A percentile compares a stretch with the other conserved stretches of the same genome.
phyloP scores from a whole-genome alignment of 2,113 vertebrate species.

The Pholis gunnellus region DNA sequence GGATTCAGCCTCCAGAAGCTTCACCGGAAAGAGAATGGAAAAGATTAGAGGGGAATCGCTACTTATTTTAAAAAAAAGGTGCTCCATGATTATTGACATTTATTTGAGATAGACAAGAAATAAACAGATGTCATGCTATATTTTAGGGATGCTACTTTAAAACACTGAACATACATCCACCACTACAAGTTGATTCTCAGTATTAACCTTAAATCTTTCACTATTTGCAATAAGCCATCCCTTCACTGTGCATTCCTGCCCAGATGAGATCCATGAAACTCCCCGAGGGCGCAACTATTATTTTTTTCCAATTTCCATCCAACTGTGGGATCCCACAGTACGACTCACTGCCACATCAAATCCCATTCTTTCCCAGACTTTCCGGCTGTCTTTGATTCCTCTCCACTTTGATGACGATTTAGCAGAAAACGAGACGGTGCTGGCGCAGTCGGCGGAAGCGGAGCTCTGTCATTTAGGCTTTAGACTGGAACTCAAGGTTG shows the following conservation, averaged over 20 bases:
- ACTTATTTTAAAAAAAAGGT: background rate
- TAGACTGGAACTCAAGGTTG: constrained; percentile 53
- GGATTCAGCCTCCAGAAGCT: background rate
- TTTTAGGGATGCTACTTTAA: constrained; percentile 10
- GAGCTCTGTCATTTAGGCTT: constrained; percentile 67
- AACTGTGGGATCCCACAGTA: constrained; percentile 62
- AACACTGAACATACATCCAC: constrained; percentile 6
- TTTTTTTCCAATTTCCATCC: constrained; percentile 55
- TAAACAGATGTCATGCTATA: background rate
- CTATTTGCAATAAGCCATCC: background rate
- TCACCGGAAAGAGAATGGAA: background rate
- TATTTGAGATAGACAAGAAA: background rate
- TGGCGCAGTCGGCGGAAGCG: constrained; percentile 35
- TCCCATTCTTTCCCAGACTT: constrained; percentile 60
- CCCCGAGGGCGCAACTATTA: constrained; percentile 37
- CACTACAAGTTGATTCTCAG: background rate
- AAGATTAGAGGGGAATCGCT: background rate
- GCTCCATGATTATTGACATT: background rate
- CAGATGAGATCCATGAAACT: constrained; percentile 33
- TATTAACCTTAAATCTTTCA: constrained; percentile 1
- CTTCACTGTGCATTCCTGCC: constrained; percentile 26
- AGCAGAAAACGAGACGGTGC: constrained; percentile 67
- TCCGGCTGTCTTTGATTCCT: constrained; percentile 57
- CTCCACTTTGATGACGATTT: constrained; percentile 70
- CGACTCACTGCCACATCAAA: constrained; percentile 49